Percentiles rank a stretch among this genome's conserved stretches.
Conservation (phyloP, 2,888 invertebrate species). For the Dromius quadrimaculatus region DNA sequence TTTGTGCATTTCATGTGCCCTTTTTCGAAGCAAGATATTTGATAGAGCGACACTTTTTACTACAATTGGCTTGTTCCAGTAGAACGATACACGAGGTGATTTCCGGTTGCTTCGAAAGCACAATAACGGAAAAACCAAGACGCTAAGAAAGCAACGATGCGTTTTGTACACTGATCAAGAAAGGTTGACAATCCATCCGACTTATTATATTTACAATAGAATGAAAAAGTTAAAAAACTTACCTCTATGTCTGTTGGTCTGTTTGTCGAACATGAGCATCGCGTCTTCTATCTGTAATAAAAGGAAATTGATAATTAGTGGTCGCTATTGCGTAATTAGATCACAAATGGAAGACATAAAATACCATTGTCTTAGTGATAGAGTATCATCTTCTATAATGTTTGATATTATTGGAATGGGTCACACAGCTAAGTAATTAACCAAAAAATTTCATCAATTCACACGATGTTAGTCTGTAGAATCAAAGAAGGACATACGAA, state of each 20-base stretch:
- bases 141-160: too few relatives aligned
- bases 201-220: background rate
- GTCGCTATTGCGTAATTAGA: background rate
- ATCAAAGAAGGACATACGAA: too few relatives aligned
- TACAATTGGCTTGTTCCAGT: slow-evolving; percentile 40
- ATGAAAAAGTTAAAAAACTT: slow-evolving; percentile 67
- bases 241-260: slow-evolving; percentile 99
- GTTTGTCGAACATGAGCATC: slow-evolving; percentile 99
- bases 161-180: background rate
- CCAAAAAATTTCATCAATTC: too few relatives aligned
- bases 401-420: background rate
- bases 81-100: slow-evolving; percentile 39
- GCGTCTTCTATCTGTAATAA: slow-evolving; percentile 98
- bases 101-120: slow-evolving; percentile 21
- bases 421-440: background rate
- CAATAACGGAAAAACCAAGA: background rate
- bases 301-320: slow-evolving; percentile 57
- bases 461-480: too few relatives aligned
- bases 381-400: too few relatives aligned
- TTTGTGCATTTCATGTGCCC: too few relatives aligned
- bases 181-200: background rate
- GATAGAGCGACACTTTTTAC: slow-evolving; percentile 35
- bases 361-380: background rate
- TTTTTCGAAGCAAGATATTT: slow-evolving; percentile 18
- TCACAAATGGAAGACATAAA: too few relatives aligned